phyloP scores from a whole-genome alignment of 2,797 vertebrate species.

The Xiphorhynchus erythropygius region DNA sequence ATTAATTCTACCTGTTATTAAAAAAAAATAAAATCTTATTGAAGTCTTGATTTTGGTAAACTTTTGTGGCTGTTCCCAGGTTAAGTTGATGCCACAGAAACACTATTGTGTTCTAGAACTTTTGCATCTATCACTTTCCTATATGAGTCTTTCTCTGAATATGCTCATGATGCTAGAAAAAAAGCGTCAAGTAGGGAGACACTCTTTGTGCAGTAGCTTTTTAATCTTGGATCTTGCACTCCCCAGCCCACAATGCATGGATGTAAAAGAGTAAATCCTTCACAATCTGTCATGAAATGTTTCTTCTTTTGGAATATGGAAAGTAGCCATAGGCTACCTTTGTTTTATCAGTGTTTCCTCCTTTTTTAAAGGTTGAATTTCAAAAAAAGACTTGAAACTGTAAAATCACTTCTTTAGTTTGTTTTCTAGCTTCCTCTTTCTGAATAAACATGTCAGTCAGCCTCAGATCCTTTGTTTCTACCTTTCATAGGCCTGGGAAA shows the following conservation, averaged over 20 bases:
- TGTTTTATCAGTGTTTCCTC: conserved; percentile 41
- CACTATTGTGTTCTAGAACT: not conserved
- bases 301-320: not conserved
- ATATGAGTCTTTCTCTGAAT: not conserved
- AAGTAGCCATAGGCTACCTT: not conserved
- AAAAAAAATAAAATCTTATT: not conserved
- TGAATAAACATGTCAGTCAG: conserved; percentile 55
- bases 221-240: not conserved
- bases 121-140: not conserved
- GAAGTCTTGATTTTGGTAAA: not conserved
- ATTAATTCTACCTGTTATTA: not conserved
- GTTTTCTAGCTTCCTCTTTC: not conserved
- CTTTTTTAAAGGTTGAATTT: not conserved
- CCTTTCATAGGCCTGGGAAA: conserved; percentile 13
- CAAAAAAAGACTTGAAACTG: not conserved
- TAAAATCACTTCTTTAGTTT: conserved; percentile 33
- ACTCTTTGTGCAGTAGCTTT: not conserved
- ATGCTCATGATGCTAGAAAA: not conserved
- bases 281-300: not conserved
- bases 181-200: not conserved
- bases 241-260: not conserved
- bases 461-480: not conserved
- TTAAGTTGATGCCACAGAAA: not conserved
- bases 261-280: not conserved
- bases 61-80: not conserved